Base-by-base conservation (phyloP, 2,888 invertebrate species). In the Strigamia maritima region DNA sequence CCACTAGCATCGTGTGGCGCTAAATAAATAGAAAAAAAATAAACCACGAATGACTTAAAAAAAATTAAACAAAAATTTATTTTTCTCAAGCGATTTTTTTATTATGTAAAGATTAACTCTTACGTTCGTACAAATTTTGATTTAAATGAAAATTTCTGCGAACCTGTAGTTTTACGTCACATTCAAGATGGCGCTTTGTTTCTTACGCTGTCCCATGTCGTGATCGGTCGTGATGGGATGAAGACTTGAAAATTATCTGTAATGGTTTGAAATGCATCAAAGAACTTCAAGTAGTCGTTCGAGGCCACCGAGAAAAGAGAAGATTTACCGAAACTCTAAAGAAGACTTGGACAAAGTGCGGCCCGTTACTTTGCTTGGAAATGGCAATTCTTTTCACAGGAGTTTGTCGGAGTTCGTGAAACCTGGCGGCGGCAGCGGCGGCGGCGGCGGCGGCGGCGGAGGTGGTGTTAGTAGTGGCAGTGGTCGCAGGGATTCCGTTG, bases 281-380 rank as follows among this genome's bases (percentile, higher is more conserved):
- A 65, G 78, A 78, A 74, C 74, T 31, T 31, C 65, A 24, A 38
- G 78, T 38, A 78, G 78, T 70, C 78, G 78, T 3, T 78, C 78
- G 22, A 65, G 78, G 78, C 78, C 78, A 2, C 78, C 78, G 38
- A 65, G 78, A 38, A 78, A 78, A 49, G 78, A 78, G n/a, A 78
- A 70, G 35, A 74, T 78, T 35, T 78, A 70, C 35, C 12, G 78
- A 31, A 78, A 74, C 70, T 78, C 78, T 7, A 78, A 74, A 40
- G 78, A 78, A 28, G 78, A 78, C 10, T 16, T 44, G n/a, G 77
- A 77, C 16, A 28, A 38, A 28, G 19, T 28, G 6, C 44, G 49
- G n/a, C 54, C 28, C 12, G 77, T 49, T 16, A 26, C 77, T 10
- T 7, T 40, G 28, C 60, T 77, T 3, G 77, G 54, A 60, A 60